Evolutionary conservation across 2,113 vertebrate genomes (phyloP).

Genomic region (Prunella fulvescens): DNA sequence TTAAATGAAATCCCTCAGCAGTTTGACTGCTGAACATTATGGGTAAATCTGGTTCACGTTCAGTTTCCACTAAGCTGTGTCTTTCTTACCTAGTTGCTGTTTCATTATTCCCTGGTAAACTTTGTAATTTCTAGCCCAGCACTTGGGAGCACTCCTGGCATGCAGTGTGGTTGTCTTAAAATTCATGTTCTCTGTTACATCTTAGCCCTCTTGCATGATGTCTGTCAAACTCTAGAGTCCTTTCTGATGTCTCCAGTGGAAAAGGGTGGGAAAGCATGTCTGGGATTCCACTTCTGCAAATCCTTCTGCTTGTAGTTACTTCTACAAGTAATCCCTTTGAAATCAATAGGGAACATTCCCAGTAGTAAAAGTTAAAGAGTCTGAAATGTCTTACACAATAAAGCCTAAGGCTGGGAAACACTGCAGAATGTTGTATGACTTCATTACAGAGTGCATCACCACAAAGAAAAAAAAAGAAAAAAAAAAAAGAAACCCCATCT

Average conservation of each 20-base stretch:
- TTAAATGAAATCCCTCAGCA: background rate
- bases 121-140: background rate
- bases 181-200: background rate
- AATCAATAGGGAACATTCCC: conserved; percentile 30
- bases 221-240: background rate
- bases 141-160: background rate
- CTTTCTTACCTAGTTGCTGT: background rate
- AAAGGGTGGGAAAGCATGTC: background rate
- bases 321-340: conserved; percentile 16
- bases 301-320: conserved; percentile 21
- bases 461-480: background rate
- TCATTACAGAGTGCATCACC: background rate
- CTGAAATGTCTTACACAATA: conserved; percentile 3
- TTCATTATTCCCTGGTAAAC: background rate
- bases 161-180: background rate
- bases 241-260: background rate
- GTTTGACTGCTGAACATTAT: background rate
- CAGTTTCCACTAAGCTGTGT: background rate
- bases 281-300: background rate
- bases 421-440: background rate
- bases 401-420: background rate
- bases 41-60: background rate
- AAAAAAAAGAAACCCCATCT: background rate
- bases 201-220: background rate
- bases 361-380: background rate